Percentiles rank a stretch among this genome's conserved stretches.
These are phyloP conservation scores for Herminia tarsipennalis DNA, from an alignment of 2,888 invertebrate genomes.

Conservation along the genomic window DNA sequence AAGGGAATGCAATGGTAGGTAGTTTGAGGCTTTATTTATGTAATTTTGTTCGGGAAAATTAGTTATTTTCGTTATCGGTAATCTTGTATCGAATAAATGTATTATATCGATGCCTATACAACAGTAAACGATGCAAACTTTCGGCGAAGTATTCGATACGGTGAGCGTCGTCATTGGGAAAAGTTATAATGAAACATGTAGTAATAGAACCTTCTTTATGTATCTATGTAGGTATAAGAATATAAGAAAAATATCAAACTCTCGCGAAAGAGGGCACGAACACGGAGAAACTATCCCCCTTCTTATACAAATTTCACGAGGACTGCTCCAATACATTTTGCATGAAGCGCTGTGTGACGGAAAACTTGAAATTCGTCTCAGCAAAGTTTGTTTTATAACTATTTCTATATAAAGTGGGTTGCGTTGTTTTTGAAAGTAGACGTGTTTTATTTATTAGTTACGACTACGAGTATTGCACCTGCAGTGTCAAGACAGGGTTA, in stretches of 20 bases:
- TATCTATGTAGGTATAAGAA: conserved; percentile 41
- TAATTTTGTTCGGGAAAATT: not conserved
- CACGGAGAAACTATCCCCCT: conserved; percentile 57
- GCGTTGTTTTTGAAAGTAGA: conserved; percentile 20
- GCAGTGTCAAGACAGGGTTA: not conserved
- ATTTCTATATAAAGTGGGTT: conserved; percentile 49
- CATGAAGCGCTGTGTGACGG: conserved; percentile 62
- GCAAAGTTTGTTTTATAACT: conserved; percentile 56
- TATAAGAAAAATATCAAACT: conserved; percentile 62
- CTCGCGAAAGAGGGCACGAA: conserved; percentile 48
- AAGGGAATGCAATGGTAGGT: conserved; percentile 3
- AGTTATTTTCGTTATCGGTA: too few species aligned
- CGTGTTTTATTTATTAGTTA: not conserved
- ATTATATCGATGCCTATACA: too few species aligned
- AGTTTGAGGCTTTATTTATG: not conserved
- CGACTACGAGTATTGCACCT: too few species aligned
- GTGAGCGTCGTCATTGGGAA: too few species aligned
- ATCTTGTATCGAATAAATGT: too few species aligned
- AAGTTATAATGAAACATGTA: too few species aligned
- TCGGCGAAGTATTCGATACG: too few species aligned
- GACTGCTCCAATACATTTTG: conserved; percentile 73
- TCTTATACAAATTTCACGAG: conserved; percentile 66
- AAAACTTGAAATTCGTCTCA: conserved; percentile 50
- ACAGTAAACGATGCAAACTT: too few species aligned
- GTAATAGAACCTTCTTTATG: conserved; percentile 8